Evolutionary conservation across 2,113 vertebrate species (phyloP).

Genomic region (Ifrita kowaldi): DNA sequence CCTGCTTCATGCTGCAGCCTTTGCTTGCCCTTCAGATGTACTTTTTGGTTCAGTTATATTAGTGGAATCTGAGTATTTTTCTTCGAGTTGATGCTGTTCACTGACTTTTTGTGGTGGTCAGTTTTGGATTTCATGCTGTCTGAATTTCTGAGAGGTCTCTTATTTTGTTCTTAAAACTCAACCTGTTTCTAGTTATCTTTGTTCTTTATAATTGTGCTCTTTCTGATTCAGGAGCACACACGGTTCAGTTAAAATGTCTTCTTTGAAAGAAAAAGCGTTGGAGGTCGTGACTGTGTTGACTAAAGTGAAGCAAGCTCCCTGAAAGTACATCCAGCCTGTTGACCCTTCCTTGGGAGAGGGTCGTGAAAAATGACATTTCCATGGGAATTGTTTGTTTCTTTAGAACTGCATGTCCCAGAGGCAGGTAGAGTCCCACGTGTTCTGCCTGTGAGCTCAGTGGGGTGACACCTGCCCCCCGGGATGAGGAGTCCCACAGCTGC

Average conservation of each 20-base stretch:
- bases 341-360: background rate
- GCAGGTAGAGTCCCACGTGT: fast-evolving
- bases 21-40: background rate
- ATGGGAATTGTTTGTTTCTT: background rate
- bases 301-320: background rate
- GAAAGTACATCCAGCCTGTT: background rate
- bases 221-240: background rate
- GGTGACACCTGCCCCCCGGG: background rate
- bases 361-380: background rate
- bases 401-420: background rate
- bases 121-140: background rate
- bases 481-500: background rate
- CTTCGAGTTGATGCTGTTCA: background rate
- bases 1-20: background rate
- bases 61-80: background rate
- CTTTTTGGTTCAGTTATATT: background rate
- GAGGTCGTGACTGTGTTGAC: background rate
- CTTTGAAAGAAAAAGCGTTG: background rate
- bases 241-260: background rate
- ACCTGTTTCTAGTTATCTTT: background rate
- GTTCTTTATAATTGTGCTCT: background rate
- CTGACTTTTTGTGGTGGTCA: background rate
- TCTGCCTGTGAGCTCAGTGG: fast-evolving
- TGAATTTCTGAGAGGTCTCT: background rate
- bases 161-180: background rate